phyloP scores from a whole-genome alignment of 1,140 invertebrate genomes.

The Venturia canescens region DNA sequence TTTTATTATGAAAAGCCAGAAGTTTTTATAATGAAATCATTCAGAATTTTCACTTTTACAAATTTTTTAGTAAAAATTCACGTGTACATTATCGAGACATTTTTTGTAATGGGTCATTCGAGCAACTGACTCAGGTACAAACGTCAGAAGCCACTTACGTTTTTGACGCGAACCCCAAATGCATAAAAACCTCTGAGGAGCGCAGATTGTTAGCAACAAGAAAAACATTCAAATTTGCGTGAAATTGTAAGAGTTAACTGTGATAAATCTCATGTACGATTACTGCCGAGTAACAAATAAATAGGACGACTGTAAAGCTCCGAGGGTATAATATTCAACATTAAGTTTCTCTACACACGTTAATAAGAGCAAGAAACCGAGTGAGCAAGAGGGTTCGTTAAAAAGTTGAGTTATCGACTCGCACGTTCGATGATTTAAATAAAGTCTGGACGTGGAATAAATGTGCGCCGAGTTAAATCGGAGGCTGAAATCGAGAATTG shows the following conservation, averaged over 20 bases:
- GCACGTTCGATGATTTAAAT: neutral
- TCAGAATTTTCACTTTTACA: too few species aligned
- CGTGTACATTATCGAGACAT: too few species aligned
- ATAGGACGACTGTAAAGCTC: neutral
- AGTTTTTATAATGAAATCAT: too few species aligned
- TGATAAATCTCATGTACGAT: constrained; percentile 3
- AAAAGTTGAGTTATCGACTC: neutral
- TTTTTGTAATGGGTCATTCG: too few species aligned
- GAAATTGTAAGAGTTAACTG: neutral
- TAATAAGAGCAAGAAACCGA: neutral
- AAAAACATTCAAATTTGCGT: neutral
- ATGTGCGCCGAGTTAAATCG: neutral
- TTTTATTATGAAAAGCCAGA: too few species aligned
- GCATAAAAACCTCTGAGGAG: neutral
- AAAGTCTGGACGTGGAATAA: neutral
- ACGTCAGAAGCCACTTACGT: too few species aligned
- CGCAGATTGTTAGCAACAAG: neutral
- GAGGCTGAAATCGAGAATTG: neutral
- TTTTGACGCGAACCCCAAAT: too few species aligned
- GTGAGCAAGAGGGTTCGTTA: neutral
- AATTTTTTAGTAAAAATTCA: too few species aligned
- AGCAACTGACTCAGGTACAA: too few species aligned
- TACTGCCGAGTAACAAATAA: neutral
- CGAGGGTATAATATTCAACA: neutral
- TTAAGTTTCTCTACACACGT: neutral